phyloP scores from a whole-genome alignment of 2,797 vertebrate species.

The Emys orbicularis region DNA sequence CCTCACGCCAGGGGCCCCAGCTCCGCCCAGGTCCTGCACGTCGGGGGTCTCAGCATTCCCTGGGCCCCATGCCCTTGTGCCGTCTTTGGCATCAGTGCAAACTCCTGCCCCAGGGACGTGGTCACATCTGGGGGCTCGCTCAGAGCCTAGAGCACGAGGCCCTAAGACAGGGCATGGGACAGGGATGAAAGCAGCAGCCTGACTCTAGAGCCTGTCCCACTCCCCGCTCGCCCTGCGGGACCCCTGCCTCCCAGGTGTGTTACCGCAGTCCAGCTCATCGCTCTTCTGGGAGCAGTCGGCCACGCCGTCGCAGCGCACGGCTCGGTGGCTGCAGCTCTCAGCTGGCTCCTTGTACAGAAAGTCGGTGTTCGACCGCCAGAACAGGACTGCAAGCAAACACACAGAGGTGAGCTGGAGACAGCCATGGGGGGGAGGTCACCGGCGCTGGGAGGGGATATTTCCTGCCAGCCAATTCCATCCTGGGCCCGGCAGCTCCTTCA shows the following conservation, averaged over 20 bases:
- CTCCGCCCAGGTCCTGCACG: not conserved
- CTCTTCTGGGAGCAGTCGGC: constrained; percentile 84
- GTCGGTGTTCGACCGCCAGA: constrained; percentile 77
- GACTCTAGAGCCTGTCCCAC: fast-evolving
- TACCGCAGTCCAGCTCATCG: constrained; percentile 91
- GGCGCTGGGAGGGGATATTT: not conserved
- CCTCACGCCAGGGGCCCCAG: too few species aligned
- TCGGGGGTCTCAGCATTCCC: not conserved
- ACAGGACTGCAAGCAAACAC: constrained; percentile 71
- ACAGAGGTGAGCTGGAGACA: not conserved
- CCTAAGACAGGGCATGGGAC: fast-evolving
- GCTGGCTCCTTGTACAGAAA: constrained; percentile 79
- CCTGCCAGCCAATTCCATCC: not conserved
- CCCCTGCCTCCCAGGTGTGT: not conserved
- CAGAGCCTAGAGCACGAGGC: fast-evolving
- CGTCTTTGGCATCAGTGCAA: not conserved
- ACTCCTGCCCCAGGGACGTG: not conserved
- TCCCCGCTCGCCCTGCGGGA: fast-evolving
- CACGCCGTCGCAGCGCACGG: constrained; percentile 83
- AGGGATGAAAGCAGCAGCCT: fast-evolving
- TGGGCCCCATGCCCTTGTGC: not conserved
- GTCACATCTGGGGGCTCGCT: not conserved
- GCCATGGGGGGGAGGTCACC: too few species aligned
- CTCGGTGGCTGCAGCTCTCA: constrained; percentile 83
- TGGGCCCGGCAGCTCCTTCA: not conserved